Percentiles rank a stretch among this genome's conserved stretches.
Conservation (phyloP, 2,888 invertebrate genomes). For the Dolomedes plantarius region DNA sequence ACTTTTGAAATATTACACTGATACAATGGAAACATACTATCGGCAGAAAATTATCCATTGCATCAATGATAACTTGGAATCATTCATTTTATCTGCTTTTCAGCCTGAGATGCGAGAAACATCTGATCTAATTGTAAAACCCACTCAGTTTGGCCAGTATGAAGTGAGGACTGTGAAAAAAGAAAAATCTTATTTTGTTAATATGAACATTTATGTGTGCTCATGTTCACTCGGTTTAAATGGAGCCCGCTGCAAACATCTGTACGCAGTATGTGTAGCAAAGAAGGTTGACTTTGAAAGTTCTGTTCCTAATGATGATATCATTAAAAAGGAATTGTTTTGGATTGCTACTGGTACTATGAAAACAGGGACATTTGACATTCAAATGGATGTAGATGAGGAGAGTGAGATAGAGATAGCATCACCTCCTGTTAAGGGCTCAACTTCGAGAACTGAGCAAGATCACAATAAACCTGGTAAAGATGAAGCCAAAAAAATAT, state of each 20-base stretch:
- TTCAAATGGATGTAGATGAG: constrained; percentile 40
- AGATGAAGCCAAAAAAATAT: constrained; percentile 54
- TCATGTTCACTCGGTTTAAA: constrained; percentile 55
- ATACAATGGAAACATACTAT: constrained; percentile 65
- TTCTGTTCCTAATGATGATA: constrained; percentile 60
- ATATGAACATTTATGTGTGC: constrained; percentile 66
- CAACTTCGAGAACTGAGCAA: not conserved
- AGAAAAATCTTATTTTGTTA: constrained; percentile 47
- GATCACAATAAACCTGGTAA: constrained; percentile 23
- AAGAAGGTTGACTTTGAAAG: constrained; percentile 44
- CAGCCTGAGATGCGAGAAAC: constrained; percentile 51
- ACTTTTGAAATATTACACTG: constrained; percentile 55
- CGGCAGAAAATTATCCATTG: constrained; percentile 60
- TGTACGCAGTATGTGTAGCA: constrained; percentile 51
- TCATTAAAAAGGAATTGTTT: constrained; percentile 61
- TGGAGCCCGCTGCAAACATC: constrained; percentile 59
- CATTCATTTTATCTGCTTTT: constrained; percentile 37
- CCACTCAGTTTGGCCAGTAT: constrained; percentile 41
- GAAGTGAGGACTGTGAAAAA: constrained; percentile 50
- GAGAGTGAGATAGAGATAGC: constrained; percentile 24
- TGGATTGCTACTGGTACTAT: constrained; percentile 64
- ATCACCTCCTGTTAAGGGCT: not conserved
- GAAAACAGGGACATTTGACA: constrained; percentile 49
- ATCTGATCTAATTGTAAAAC: constrained; percentile 24
- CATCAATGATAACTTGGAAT: constrained; percentile 54